Conservation (phyloP, 2,888 invertebrate species). For the Eugnorisma glareosa region DNA sequence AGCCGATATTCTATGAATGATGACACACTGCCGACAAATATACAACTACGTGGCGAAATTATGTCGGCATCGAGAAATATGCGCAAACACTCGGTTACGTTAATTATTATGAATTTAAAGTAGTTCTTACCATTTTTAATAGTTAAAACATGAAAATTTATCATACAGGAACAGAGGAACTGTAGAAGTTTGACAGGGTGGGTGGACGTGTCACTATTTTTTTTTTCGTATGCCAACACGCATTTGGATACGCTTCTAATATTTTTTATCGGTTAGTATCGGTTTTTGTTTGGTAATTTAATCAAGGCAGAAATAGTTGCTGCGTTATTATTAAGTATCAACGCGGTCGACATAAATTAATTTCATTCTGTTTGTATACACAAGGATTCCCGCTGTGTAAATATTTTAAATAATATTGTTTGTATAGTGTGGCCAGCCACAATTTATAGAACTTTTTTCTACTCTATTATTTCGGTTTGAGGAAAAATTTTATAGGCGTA, state of each 20-base stretch:
- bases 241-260: constrained; percentile 62
- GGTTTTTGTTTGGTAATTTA: constrained; percentile 49
- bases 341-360: background rate
- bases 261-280: constrained; percentile 53
- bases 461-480: background rate
- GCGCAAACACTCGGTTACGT: constrained; percentile 45
- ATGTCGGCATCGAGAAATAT: constrained; percentile 35
- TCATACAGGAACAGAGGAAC: constrained; percentile 78
- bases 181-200: constrained; percentile 84
- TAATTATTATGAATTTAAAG: constrained; percentile 61
- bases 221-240: constrained; percentile 72
- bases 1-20: constrained; percentile 81
- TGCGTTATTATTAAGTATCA: background rate
- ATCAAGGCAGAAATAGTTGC: background rate
- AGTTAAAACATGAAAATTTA: constrained; percentile 86
- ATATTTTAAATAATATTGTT: background rate
- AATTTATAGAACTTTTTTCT: background rate
- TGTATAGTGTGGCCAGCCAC: background rate
- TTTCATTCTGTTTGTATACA: background rate
- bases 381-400: constrained; percentile 5
- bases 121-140: constrained; percentile 85
- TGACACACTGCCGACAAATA: constrained; percentile 78
- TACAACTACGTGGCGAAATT: constrained; percentile 76
- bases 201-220: constrained; percentile 87
- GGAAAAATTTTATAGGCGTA: background rate